phyloP scores from a whole-genome alignment of 1,140 invertebrate species.

The Drosophila melanica region DNA sequence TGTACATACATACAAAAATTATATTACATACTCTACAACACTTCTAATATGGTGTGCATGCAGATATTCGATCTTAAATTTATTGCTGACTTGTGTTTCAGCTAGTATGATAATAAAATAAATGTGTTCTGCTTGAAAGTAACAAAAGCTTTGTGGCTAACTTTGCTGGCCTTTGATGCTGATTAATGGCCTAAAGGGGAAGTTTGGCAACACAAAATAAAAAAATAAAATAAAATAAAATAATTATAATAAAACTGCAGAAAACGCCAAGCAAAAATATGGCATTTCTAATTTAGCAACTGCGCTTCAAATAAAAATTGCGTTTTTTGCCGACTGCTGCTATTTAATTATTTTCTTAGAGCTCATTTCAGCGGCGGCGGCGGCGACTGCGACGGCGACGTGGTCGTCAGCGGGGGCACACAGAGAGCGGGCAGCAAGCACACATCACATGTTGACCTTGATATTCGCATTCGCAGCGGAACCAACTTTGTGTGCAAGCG shows the following conservation, averaged over 20 bases:
- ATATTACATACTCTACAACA: no score
- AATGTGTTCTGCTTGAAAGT: not conserved
- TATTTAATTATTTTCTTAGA: conserved; percentile 77
- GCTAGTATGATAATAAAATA: not conserved
- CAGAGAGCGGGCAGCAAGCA: conserved; percentile 30
- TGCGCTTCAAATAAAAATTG: conserved; percentile 75
- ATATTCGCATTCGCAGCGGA: conserved; percentile 83
- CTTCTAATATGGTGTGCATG: no score
- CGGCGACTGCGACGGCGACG: conserved; percentile 12
- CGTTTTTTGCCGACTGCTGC: conserved; percentile 55
- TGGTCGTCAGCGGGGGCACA: conserved; percentile 14
- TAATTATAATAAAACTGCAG: conserved; percentile 45
- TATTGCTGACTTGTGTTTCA: not conserved
- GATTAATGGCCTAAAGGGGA: conserved; percentile 33
- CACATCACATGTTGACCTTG: conserved; percentile 81
- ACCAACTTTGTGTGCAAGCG: conserved; percentile 62
- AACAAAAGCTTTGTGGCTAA: conserved; percentile 14
- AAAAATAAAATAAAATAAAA: conserved; percentile 10
- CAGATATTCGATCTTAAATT: not conserved
- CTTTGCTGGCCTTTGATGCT: conserved; percentile 34
- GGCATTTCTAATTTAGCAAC: conserved; percentile 77
- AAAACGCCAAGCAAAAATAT: conserved; percentile 53
- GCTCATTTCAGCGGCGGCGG: conserved; percentile 54
- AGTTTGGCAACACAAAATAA: conserved; percentile 22
- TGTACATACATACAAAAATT: not conserved